A percentile compares a stretch with the other conserved stretches of the same genome.
Conservation (phyloP, 2,797 vertebrate species). For the Myiothlypis chrysogaster region DNA sequence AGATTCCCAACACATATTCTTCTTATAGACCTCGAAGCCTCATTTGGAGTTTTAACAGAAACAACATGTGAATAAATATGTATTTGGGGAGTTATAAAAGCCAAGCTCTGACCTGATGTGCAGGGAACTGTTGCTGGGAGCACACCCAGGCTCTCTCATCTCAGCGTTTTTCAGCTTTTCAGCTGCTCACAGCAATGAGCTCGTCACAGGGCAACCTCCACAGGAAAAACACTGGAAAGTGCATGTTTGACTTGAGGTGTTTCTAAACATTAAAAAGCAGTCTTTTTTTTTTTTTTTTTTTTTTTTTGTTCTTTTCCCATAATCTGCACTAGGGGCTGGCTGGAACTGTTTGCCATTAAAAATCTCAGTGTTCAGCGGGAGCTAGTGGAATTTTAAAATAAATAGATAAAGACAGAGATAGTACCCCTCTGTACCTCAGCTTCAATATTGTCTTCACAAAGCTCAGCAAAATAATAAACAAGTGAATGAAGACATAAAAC, state of each 20-base stretch:
- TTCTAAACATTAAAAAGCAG: constrained; percentile 7
- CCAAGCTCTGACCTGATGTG: background rate
- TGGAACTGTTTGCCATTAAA: background rate
- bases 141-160: background rate
- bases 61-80: background rate
- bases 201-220: background rate
- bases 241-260: background rate
- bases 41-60: background rate
- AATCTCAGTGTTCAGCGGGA: background rate
- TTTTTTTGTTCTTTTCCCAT: background rate
- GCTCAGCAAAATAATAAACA: background rate
- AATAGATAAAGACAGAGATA: background rate
- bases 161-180: background rate
- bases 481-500: background rate
- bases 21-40: background rate
- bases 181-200: background rate
- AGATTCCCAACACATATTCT: background rate
- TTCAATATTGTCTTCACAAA: background rate
- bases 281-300: too few relatives aligned
- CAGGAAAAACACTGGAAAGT: background rate
- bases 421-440: fast-evolving
- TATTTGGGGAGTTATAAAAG: background rate
- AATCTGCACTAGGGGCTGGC: background rate
- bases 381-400: background rate
- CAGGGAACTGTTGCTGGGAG: background rate